Evolutionary conservation across 2,113 vertebrate species (phyloP), one percentile per base, ranked within the genome.

Genomic region (Baryphthengus martii): DNA sequence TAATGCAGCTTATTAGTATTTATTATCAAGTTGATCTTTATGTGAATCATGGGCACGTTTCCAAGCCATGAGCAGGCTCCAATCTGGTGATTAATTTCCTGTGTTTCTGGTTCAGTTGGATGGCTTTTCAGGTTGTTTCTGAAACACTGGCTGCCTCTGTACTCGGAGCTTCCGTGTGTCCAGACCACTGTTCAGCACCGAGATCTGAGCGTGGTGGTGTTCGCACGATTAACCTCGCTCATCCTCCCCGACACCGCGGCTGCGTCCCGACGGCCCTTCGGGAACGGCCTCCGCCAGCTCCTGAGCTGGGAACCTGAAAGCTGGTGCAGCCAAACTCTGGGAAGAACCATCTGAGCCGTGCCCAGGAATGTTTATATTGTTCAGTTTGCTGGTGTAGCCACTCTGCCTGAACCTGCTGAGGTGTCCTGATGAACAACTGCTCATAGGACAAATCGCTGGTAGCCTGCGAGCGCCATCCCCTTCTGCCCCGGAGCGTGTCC

Each of bases 381-480:
- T 75, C n/a, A 3, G 35, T 84, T 66, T 45, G 53, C 40, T 40
- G 66, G 35, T 55, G 75, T 40, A 37, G 49, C 71, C 18, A 1
- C 53, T 40, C 31, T 10, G 31, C 12, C 52, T 49, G 80, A 61
- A 23, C 63, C 61, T 50, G 47, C 40, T 49, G 13, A 26, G 14
- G 28, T 25, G 31, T 67, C 65, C 40, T 18, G 17, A 35, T 25
- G 47, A 56, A 2, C 45, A 40, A 3, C 50, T 39, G 63, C 72
- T 53, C 12, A 0, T 9, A 18, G 14, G 39, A 42, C 8, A 33
- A 25, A 44, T 6, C 19, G 37, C 55, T n/a, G 44, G 7, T 7
- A 42, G 39, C 18, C 2, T 5, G 20, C 3, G 4, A 31, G 28
- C 1, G 0, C 0, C 2, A 12, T 13, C 44, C 2, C 71, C 3